A percentile compares a stretch with the other conserved stretches of the same genome.
phyloP scores from a whole-genome alignment of 2,797 vertebrate genomes.

The Alca torda region DNA sequence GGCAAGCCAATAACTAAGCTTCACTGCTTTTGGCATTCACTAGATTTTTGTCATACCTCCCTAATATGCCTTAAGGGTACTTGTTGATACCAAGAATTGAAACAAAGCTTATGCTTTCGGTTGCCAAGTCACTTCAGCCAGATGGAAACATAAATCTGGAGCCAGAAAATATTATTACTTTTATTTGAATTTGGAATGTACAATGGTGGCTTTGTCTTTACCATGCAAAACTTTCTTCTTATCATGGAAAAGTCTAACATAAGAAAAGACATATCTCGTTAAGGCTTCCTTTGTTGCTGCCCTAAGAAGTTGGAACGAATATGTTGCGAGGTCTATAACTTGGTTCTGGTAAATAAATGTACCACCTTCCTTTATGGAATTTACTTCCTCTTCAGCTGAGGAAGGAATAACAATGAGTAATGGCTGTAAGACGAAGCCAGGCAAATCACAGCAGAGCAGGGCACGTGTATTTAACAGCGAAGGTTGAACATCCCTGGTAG shows the following conservation, averaged over 20 bases:
- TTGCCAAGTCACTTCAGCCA: constrained; percentile 71
- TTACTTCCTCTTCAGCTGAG: not conserved
- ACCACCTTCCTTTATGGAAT: not conserved
- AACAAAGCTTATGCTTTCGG: constrained; percentile 71
- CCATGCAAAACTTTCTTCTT: constrained; percentile 20
- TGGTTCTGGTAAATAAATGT: not conserved
- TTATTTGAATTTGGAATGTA: constrained; percentile 46
- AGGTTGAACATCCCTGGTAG: not conserved
- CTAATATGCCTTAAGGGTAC: constrained; percentile 72
- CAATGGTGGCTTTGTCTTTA: constrained; percentile 52
- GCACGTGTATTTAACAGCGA: not conserved
- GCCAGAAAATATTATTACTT: constrained; percentile 64
- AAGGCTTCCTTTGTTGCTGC: not conserved
- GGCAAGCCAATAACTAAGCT: constrained; percentile 58
- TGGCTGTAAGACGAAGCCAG: not conserved
- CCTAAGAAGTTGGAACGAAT: not conserved
- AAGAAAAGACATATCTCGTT: not conserved
- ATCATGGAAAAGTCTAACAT: not conserved
- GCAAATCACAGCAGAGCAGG: not conserved
- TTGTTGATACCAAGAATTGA: constrained; percentile 70
- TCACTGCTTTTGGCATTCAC: constrained; percentile 57
- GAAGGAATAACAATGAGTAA: not conserved
- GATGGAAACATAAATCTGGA: constrained; percentile 66
- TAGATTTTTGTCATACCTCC: constrained; percentile 66
- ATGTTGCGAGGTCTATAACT: not conserved